phyloP scores from a whole-genome alignment of 2,797 vertebrate species.

The Setipinna tenuifilis region DNA sequence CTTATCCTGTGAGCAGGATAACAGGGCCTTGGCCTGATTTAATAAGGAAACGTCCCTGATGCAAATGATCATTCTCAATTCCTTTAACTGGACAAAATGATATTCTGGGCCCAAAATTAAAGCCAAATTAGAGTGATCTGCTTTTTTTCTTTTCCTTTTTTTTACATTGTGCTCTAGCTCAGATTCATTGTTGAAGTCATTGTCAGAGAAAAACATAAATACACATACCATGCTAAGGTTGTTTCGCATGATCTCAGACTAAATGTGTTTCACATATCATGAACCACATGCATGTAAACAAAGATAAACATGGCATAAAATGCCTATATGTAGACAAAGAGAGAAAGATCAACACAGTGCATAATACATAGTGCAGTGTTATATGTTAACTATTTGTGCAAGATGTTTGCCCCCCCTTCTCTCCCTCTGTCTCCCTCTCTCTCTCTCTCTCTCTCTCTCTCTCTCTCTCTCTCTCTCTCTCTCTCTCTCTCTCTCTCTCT shows the following conservation, averaged over 20 bases:
- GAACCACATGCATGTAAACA: slow-evolving; percentile 28
- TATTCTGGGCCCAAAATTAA: slow-evolving; percentile 84
- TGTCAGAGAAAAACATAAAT: slow-evolving; percentile 21
- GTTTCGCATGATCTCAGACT: slow-evolving; percentile 14
- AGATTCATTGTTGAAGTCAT: not conserved
- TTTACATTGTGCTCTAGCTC: slow-evolving; percentile 60
- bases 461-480: too few species aligned
- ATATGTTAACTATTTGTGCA: slow-evolving; percentile 24
- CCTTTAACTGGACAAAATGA: slow-evolving; percentile 86
- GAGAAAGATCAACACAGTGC: slow-evolving; percentile 11
- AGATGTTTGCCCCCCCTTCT: slow-evolving; percentile 7
- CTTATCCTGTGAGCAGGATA: slow-evolving; percentile 80
- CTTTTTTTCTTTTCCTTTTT: slow-evolving; percentile 61
- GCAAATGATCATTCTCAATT: slow-evolving; percentile 87
- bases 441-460: not conserved
- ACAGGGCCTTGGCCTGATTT: slow-evolving; percentile 82
- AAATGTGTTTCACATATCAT: not conserved
- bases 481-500: too few species aligned
- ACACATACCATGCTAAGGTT: not conserved
- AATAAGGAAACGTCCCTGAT: slow-evolving; percentile 86
- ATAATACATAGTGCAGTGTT: slow-evolving; percentile 18
- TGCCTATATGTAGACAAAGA: slow-evolving; percentile 35
- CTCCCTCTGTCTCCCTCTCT: slow-evolving; percentile 17
- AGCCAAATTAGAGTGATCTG: slow-evolving; percentile 81
- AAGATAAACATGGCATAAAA: slow-evolving; percentile 41